phyloP scores from a whole-genome alignment of 2,888 invertebrate genomes.

The Athetis lepigone region DNA sequence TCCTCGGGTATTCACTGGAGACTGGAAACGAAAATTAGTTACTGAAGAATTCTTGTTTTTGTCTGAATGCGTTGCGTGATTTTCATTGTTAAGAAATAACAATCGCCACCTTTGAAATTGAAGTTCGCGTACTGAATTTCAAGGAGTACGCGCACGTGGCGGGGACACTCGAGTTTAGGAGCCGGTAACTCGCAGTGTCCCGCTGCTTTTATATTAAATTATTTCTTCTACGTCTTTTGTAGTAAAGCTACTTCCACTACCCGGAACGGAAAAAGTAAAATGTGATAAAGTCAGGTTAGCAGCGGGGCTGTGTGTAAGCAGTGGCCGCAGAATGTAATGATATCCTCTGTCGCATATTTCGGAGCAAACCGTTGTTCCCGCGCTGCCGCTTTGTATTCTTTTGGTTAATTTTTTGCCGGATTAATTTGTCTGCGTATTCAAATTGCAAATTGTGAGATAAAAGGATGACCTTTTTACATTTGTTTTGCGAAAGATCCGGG shows the following conservation, averaged over 20 bases:
- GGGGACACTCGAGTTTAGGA: constrained; percentile 57
- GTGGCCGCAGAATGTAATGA: constrained; percentile 69
- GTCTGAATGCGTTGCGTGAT: constrained; percentile 86
- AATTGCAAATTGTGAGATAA: constrained; percentile 88
- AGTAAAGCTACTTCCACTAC: constrained; percentile 38
- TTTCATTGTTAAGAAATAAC: constrained; percentile 89
- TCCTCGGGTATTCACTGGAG: constrained; percentile 88
- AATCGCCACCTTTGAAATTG: constrained; percentile 88
- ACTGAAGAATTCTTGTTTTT: constrained; percentile 87
- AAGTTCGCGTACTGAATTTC: constrained; percentile 84
- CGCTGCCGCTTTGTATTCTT: constrained; percentile 80
- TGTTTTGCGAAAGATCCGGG: constrained; percentile 61
- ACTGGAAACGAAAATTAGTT: constrained; percentile 89
- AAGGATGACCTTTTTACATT: constrained; percentile 82
- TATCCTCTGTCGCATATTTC: constrained; percentile 82
- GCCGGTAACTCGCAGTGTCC: constrained; percentile 47
- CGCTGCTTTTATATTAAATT: constrained; percentile 63
- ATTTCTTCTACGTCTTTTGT: constrained; percentile 52
- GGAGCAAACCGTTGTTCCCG: constrained; percentile 76
- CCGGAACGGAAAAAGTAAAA: constrained; percentile 43
- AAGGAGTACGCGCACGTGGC: constrained; percentile 72
- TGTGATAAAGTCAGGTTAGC: constrained; percentile 56
- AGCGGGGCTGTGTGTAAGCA: constrained; percentile 41
- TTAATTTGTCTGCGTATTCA: constrained; percentile 89
- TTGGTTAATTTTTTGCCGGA: constrained; percentile 85